Base-by-base conservation (phyloP, 1,140 invertebrate species). In the Alviniconcha marisindica region DNA sequence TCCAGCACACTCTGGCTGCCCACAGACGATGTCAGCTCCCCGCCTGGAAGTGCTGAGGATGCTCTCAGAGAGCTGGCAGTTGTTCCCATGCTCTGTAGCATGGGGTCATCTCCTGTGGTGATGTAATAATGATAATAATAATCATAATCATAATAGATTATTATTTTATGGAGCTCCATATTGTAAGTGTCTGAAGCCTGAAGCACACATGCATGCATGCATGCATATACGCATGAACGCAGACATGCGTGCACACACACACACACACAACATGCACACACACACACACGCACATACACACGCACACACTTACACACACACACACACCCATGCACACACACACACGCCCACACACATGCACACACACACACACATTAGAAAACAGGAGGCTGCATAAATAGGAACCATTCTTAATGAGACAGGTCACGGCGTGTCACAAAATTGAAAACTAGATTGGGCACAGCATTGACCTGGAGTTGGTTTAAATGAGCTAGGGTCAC, bases 1-100 rank as follows among this genome's bases (percentile, higher is more conserved):
- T 92, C 91, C 84, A 91, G 89, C 74, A 92, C 63, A 15, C 89
- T 90, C 60, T 92, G 90, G 7, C 89, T 90, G 42, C 91, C 91
- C 63, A 87, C 81, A 10, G 91, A 92, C 5, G 90, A 91, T 86
- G 89, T 85, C 74, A 88, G 83, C 33, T 80, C 78, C 38, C 31
- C 60, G 4, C 78, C 60, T n/a, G 78, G 81, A 81, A 69, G 15
- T 24, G 71, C 69, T 63, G 85, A 73, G 4, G 66, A 73, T n/a
- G 71, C 74, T 12, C 36, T 63, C 42, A 66, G 63, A 21, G 54
- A 63, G 28, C 63, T 83, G 42, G 56, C 76, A 1, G 60, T 73
- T 84, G 51, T 74, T 38, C 15, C 77, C 73, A 51, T 81, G 76
- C 73, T 87, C 83, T 83, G 78, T 21, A 66, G 36, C 60, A 69